phyloP scores from a whole-genome alignment of 2,113 vertebrate species.

The Dicentrarchus labrax region DNA sequence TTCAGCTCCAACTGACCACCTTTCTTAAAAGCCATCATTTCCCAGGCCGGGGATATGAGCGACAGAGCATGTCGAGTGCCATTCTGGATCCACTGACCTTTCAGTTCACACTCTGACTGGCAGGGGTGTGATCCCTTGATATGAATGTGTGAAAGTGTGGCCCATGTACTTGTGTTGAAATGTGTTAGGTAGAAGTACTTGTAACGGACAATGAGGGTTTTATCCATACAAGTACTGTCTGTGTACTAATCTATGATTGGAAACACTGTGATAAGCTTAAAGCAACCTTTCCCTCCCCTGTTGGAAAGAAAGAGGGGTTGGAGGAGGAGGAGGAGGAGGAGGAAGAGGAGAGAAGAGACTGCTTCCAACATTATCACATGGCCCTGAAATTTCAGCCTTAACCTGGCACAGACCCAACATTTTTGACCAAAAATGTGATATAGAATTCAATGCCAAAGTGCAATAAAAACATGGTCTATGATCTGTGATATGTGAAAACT shows the following conservation, averaged over 20 bases:
- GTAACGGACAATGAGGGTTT: too few species aligned
- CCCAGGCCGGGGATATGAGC: conserved; percentile 46
- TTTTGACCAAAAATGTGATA: neutral
- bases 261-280: conserved; percentile 7
- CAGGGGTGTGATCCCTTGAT: conserved; percentile 41
- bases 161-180: neutral
- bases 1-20: conserved; percentile 44
- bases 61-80: conserved; percentile 61
- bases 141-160: conserved; percentile 15
- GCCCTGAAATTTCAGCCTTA: neutral
- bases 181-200: neutral
- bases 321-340: too few species aligned
- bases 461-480: neutral
- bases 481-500: neutral
- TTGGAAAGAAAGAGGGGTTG: neutral
- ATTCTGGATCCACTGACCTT: conserved; percentile 70
- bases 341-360: neutral
- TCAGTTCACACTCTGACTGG: conserved; percentile 50
- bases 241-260: neutral
- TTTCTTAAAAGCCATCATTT: conserved; percentile 56
- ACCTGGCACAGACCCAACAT: neutral
- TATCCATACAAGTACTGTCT: neutral
- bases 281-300: neutral
- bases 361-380: neutral
- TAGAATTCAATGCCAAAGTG: neutral